Evolutionary conservation across 2,888 invertebrate species (phyloP).

Genomic region (Trichopoda pennipes): DNA sequence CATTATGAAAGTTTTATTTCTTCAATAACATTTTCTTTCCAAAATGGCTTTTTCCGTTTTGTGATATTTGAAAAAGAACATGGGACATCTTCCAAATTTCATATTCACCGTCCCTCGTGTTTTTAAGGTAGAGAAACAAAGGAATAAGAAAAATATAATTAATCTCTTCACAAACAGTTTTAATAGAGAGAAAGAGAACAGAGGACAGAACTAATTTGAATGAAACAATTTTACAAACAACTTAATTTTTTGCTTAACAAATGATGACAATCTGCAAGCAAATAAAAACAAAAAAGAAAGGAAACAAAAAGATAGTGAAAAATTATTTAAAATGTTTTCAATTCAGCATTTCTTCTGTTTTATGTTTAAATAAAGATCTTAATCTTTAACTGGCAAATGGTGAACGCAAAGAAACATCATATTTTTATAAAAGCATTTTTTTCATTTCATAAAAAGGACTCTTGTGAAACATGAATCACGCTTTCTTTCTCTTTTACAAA

Average conservation of each 20-base stretch:
- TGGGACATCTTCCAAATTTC: no score
- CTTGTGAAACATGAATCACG: constrained; percentile 1
- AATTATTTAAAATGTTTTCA: not conserved
- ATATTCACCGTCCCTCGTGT: no score
- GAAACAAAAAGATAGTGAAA: not conserved
- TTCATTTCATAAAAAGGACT: not conserved
- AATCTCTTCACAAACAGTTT: constrained; percentile 12
- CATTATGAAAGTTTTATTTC: no score
- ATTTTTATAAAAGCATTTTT: not conserved
- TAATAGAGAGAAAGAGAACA: not conserved
- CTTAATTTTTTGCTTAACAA: not conserved
- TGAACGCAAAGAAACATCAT: not conserved
- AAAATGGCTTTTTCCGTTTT: no score
- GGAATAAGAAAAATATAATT: not conserved
- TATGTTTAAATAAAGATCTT: not conserved
- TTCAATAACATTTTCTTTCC: no score
- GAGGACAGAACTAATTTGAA: not conserved
- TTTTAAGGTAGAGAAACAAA: no score
- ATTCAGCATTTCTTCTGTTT: not conserved
- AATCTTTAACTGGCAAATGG: constrained; percentile 35
- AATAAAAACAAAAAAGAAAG: no score
- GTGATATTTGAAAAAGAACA: no score
- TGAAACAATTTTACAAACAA: not conserved
- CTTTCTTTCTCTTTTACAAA: not conserved
- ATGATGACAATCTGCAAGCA: not conserved